Base-by-base conservation (phyloP, 1,140 invertebrate species). In the Mylabris phalerata region DNA sequence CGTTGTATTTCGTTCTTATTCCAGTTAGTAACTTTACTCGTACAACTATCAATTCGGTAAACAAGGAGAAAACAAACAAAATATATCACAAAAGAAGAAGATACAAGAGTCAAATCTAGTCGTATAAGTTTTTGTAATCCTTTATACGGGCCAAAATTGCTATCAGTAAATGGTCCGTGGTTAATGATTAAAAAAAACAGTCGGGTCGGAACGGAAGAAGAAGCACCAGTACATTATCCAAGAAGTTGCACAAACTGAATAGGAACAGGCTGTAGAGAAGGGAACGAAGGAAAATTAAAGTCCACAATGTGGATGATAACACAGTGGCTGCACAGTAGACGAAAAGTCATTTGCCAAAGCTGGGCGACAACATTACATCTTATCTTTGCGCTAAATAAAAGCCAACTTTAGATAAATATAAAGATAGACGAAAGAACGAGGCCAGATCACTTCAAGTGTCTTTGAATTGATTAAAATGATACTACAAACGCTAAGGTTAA, bases 381-480 rank as follows among this genome's bases (percentile, higher is more conserved):
- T 70, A 67, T 68, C 65, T 68, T 66, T 50, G 55, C 59, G 61
- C 61, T 66, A 64, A 66, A 69, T 70, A 68, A 68, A 70, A 60
- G 65, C 57, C 49, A 70, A 67, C 48, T 68, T 68, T 66, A 66
- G 67, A 71, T 71, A 68, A 68, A 68, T 68, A 67, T 64, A 62
- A 59, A 71, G 69, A 71, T 71, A 67, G 65, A 44, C 50, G 60
- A 55, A 62, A 42, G 50, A 61, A 42, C 11, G 11, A 11, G 39
- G 61, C 50, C 60, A 70, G 67, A 69, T 67, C 66, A 68, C 59
- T 62, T 60, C 43, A 64, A 71, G 69, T 71, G 64, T 68, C 61
- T 69, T 51, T 55, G 62, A 71, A 71, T 71, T 71, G 69, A 71
- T 71, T 71, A 71, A 65, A 71, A 71, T 67, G 62, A 61, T 61